Evolutionary conservation across 2,888 invertebrate species (phyloP).

Genomic region (Brachyopa scutellaris): DNA sequence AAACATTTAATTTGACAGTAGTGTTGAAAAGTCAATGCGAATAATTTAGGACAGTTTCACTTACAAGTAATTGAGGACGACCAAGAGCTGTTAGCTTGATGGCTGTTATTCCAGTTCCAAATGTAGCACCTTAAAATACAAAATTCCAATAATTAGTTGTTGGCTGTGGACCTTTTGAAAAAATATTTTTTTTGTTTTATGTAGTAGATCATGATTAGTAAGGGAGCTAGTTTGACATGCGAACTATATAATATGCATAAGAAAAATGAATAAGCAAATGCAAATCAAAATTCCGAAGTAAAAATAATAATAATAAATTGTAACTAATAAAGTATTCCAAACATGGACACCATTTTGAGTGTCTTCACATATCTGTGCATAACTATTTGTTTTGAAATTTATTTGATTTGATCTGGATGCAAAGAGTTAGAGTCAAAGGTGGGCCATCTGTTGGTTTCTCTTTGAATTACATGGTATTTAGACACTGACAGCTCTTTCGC

Average conservation of each 20-base stretch:
- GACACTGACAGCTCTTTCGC: too few species aligned
- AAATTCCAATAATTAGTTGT: neutral
- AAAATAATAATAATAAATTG: neutral
- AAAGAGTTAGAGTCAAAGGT: too few species aligned
- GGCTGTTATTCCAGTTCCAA: conserved; percentile 97
- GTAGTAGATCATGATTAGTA: neutral
- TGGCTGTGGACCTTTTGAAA: neutral
- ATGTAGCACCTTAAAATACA: conserved; percentile 89
- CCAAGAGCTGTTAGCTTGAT: conserved; percentile 98
- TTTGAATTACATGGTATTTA: too few species aligned
- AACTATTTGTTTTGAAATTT: too few species aligned
- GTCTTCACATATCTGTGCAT: too few species aligned
- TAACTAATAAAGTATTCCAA: neutral
- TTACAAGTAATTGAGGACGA: conserved; percentile 95
- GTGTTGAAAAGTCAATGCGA: neutral
- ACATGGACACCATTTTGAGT: neutral
- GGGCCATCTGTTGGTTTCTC: too few species aligned
- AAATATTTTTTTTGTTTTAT: neutral
- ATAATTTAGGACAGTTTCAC: conserved; percentile 77
- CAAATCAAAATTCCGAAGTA: too few species aligned
- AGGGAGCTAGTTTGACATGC: too few species aligned
- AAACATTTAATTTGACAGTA: conserved; percentile 1
- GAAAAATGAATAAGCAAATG: too few species aligned
- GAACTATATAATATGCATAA: too few species aligned
- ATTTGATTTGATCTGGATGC: too few species aligned